Base-by-base conservation (phyloP, 2,113 vertebrate species). In the Caranx ignobilis region DNA sequence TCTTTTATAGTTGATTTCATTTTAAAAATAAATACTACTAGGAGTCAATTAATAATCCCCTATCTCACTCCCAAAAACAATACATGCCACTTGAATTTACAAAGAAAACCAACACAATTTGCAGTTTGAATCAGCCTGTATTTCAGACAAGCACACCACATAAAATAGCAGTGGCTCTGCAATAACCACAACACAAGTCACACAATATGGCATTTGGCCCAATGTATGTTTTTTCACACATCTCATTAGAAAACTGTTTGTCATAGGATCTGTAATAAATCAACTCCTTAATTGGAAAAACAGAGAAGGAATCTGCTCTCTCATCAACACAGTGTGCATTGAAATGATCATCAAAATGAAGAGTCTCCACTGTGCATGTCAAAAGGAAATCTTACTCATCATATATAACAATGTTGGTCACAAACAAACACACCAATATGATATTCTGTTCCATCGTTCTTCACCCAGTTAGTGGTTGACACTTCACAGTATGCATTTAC, bases 201-300 rank as follows among this genome's bases (percentile, higher is more conserved):
- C 0, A 74, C 61, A 65, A 68, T 31, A 77, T 60, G 64, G 10
- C 37, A 75, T 77, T 32, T 68, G 55, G 75, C 8, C 52, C 64
- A 12, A 68, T 60, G 32, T 68, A 39, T 39, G 12, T 67, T 76
- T 77, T 67, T 60, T 47, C 75, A 77, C 11, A 18, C n/a, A 69
- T 41, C 35, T 62, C 57, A 71, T 78, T 55, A 16, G 66, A 78
- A 78, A 78, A 62, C 56, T 70, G 68, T 71, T 41, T 71, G 69
- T 60, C 55, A 47, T 47, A 60, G 37, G 69, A 39, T 47, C 39
- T 71, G 66, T 62, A 43, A 70, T 78, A 78, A 54, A 68, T 50
- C 75, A 77, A 19, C 18, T 68, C 54, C 6, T 77, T 39, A 21
- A 77, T 1, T 16, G 56, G 2, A 61, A 69, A 7, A 57, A 81